phyloP scores from a whole-genome alignment of 2,797 vertebrate genomes.

The Salarias fasciatus region DNA sequence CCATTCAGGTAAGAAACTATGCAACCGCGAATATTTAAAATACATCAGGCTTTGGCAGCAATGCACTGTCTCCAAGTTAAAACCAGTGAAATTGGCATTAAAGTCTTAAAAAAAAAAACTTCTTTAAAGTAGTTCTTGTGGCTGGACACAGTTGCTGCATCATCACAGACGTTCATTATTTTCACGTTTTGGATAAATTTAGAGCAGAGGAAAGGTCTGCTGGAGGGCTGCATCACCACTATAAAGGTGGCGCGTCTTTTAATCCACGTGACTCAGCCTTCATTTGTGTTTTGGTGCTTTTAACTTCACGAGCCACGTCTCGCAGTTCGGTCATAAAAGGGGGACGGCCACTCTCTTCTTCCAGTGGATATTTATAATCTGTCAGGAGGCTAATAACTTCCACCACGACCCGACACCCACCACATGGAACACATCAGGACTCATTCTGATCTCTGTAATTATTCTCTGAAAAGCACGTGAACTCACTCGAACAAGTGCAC shows the following conservation, averaged over 20 bases:
- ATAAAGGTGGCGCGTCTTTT: slow-evolving; percentile 14
- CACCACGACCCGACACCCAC: slow-evolving; percentile 23
- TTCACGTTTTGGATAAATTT: too few relatives aligned
- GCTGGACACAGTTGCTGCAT: too few relatives aligned
- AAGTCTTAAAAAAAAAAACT: too few relatives aligned
- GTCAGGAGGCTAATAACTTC: slow-evolving; percentile 42
- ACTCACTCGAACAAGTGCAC: slow-evolving; percentile 17
- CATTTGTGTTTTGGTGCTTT: slow-evolving; percentile 12
- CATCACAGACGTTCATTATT: background rate
- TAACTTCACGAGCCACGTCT: slow-evolving; percentile 16
- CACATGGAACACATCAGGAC: slow-evolving; percentile 55
- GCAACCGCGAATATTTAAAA: too few relatives aligned
- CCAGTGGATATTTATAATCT: slow-evolving; percentile 52
- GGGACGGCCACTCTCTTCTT: slow-evolving; percentile 16
- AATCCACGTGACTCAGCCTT: slow-evolving; percentile 23
- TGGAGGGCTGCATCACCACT: slow-evolving; percentile 19
- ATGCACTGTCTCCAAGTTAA: too few relatives aligned
- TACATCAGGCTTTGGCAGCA: too few relatives aligned
- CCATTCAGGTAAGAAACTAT: background rate
- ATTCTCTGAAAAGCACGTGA: slow-evolving; percentile 10
- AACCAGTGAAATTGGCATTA: background rate
- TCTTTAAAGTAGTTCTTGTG: too few relatives aligned
- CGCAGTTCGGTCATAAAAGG: slow-evolving; percentile 32
- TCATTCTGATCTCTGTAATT: slow-evolving; percentile 43
- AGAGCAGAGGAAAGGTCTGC: background rate